Evolutionary conservation across 2,113 vertebrate genomes (phyloP), one percentile per base, ranked within the genome.

Genomic region (Climacteris rufus): DNA sequence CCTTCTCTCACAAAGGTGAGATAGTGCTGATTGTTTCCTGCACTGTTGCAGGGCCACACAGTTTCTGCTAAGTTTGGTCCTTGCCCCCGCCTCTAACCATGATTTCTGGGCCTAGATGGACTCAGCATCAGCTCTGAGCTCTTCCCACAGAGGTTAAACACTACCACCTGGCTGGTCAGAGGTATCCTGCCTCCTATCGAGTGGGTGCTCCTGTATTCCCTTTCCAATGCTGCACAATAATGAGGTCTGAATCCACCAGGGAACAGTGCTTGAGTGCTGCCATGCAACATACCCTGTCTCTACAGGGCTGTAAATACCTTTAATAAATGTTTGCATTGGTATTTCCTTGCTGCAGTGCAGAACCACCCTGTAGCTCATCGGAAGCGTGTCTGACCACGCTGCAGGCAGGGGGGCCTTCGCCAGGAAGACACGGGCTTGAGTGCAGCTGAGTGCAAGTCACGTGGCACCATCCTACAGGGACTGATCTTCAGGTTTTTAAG

Each of bases 41-140:
- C 22, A 7, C 25, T 56, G 53, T n/a, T 42, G 31, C 28, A 49
- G 65, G 49, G 40, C 61, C 40, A 31, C 2, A 0, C 0, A 0
- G 25, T 69, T 78, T 47, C 60, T 87, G 59, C 25, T 11, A 16
- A 49, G 47, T 45, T 56, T n/a, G 57, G 49, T 25, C 8, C 19
- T 83, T 9, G 4, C 8, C 42, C 37, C 57, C 31, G 42, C 30
- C 35, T 59, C 10, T 19, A 50, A 24, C 44, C 10, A 24, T 57
- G 30, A 40, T 35, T 78, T 76, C 82, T 86, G 59, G 87, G 50
- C 49, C 31, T 50, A 3, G 10, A 3, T 2, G 5, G 57, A 49
- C 19, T 35, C 63, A 64, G 53, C 76, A 57, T n/a, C n/a, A 85
- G n/a, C 63, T 54, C 74, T 0, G 10, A 35, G 60, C 44, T 65